Percentiles rank a stretch among this genome's conserved stretches.
phyloP scores from a whole-genome alignment of 2,888 invertebrate species.

The Zygothrica quintamaculata region DNA sequence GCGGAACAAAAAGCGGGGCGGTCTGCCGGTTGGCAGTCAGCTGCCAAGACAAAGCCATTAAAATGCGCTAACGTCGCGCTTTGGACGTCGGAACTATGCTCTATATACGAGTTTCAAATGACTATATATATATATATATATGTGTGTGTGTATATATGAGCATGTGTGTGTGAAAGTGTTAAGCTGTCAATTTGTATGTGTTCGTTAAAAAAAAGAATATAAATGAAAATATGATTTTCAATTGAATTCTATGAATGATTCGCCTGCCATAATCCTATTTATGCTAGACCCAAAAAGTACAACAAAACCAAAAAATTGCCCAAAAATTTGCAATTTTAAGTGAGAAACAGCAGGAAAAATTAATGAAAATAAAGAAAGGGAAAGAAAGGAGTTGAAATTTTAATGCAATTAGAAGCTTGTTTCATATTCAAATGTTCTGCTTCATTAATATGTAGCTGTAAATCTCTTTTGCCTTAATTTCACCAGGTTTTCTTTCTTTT shows the following conservation, averaged over 20 bases:
- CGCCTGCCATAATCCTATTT: background rate
- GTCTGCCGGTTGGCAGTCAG: slow-evolving; percentile 9
- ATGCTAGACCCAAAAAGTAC: too few species aligned
- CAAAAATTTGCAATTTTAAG: background rate
- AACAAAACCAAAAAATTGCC: too few species aligned
- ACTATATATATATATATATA: slow-evolving; percentile 1
- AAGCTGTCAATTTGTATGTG: too few species aligned
- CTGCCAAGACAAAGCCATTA: slow-evolving; percentile 74
- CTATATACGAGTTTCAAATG: slow-evolving; percentile 45
- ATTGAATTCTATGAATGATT: slow-evolving; percentile 1
- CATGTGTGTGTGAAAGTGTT: background rate
- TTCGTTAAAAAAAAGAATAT: too few species aligned
- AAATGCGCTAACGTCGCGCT: slow-evolving; percentile 71
- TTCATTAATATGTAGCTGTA: slow-evolving; percentile 13
- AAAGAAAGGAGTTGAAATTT: background rate
- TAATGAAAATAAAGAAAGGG: background rate
- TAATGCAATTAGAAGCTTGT: slow-evolving; percentile 31
- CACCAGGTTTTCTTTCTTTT: background rate
- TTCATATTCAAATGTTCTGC: slow-evolving; percentile 24
- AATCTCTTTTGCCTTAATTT: slow-evolving; percentile 21
- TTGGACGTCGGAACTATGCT: slow-evolving; percentile 61
- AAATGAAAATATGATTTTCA: background rate
- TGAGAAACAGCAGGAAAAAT: background rate
- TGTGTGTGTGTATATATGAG: background rate
- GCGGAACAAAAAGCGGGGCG: slow-evolving; percentile 2